phyloP scores from a whole-genome alignment of 2,797 vertebrate species.

The Bovichtus diacanthus region DNA sequence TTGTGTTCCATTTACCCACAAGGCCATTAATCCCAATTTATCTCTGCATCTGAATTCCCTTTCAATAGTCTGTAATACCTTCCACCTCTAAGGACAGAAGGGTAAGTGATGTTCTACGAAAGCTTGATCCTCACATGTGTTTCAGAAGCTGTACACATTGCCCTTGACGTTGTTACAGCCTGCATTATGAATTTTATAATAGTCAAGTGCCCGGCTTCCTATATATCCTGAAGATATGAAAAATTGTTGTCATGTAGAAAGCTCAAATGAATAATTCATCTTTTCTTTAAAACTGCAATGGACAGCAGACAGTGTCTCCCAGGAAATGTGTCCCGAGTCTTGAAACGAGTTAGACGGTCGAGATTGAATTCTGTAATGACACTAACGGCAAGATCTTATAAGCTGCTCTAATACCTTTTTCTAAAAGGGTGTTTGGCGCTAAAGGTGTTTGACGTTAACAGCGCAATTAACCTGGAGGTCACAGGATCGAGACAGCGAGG shows the following conservation, averaged over 20 bases:
- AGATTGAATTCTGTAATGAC: constrained; percentile 74
- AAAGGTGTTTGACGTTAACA: constrained; percentile 64
- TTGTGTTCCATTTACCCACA: constrained; percentile 62
- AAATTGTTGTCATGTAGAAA: constrained; percentile 61
- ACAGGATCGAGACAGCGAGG: constrained; percentile 45
- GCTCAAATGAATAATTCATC: constrained; percentile 70
- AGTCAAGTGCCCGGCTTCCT: constrained; percentile 23
- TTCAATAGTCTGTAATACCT: constrained; percentile 50
- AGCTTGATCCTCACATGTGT: constrained; percentile 41
- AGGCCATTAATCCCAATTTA: constrained; percentile 69
- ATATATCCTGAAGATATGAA: constrained; percentile 57
- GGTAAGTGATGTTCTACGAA: constrained; percentile 39
- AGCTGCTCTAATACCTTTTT: constrained; percentile 67
- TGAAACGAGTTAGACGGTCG: constrained; percentile 50
- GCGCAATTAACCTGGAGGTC: constrained; percentile 74
- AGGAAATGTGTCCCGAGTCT: constrained; percentile 62
- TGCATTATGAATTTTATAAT: constrained; percentile 52
- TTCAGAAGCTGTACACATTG: constrained; percentile 27
- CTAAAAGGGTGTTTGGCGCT: constrained; percentile 69
- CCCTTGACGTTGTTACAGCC: constrained; percentile 55
- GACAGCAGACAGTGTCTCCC: constrained; percentile 56
- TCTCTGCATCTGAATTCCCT: constrained; percentile 63
- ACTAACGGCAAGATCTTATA: constrained; percentile 63
- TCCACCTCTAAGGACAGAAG: constrained; percentile 45
- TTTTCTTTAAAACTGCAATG: constrained; percentile 41